Evolutionary conservation across 2,888 invertebrate genomes (phyloP), one percentile per base, ranked within the genome.

Genomic region (Philereme transversata): DNA sequence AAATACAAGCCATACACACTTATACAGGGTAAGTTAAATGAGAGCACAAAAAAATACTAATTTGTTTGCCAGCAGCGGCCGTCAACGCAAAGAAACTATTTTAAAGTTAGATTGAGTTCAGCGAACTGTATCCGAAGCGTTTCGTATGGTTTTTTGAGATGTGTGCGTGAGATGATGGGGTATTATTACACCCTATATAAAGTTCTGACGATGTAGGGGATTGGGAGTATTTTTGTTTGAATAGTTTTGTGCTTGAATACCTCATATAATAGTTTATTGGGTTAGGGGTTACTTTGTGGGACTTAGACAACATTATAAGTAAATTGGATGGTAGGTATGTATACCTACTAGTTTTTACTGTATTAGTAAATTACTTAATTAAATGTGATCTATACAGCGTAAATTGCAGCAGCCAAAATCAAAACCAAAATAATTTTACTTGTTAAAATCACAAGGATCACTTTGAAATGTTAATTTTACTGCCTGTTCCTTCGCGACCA

Each of bases 41-140:
- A 22, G 22, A 22, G 22, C 22, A 22, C 22, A 1, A 43, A 56
- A 7, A 41, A 7, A 33, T 51, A 74, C 76, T 71, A 76, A 75
- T 74, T 64, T 61, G 64, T 65, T 68, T 50, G 53, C 54, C 54
- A 73, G 71, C 71, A 72, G 65, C 57, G 59, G 70, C 67, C 71
- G 67, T 72, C 72, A 74, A 73, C 71, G 62, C 70, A 72, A 73
- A 67, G 60, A 74, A 85, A 84, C 84, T 84, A 82, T 83, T 85
- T 80, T 80, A 83, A 86, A 86, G 79, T 86, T 85, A 86, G 81
- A 86, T 84, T 84, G 82, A 83, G 85, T 85, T 85, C 71, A 71
- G 65, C 56, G 53, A 76, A 80, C 76, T 74, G 64, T 75, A 68
- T 65, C 64, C 57, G 64, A 74, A 76, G 73, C 72, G 73, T 78